Percentiles rank a stretch among this genome's conserved stretches.
Evolutionary conservation across 2,113 vertebrate species (phyloP).

Genomic region (Rousettus leschenaultii): DNA sequence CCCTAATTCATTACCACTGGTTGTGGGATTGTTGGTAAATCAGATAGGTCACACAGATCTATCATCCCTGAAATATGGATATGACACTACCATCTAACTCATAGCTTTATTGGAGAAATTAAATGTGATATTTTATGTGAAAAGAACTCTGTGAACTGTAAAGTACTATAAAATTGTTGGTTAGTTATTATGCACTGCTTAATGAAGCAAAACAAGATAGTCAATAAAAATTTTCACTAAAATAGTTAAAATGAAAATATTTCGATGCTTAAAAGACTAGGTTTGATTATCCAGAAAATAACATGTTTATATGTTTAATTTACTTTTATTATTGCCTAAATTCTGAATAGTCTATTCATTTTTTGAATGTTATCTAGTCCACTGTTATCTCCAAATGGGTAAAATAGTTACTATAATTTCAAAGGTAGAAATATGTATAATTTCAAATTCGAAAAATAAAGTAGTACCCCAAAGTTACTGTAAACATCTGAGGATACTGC

Average conservation of each 20-base stretch:
- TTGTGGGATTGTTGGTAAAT: constrained; percentile 12
- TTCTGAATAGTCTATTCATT: neutral
- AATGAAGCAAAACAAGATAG: constrained; percentile 55
- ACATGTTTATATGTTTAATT: neutral
- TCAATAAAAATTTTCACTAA: constrained; percentile 48
- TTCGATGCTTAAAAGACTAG: neutral
- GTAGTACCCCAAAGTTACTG: neutral
- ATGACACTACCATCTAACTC: constrained; percentile 31
- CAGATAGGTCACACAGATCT: constrained; percentile 33
- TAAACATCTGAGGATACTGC: neutral
- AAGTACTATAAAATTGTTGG: constrained; percentile 55
- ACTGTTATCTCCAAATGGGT: neutral
- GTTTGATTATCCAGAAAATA: constrained; percentile 27
- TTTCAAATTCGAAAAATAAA: neutral
- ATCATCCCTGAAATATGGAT: constrained; percentile 27
- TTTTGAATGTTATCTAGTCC: neutral
- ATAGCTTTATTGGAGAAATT: constrained; percentile 39
- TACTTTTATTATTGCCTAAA: neutral
- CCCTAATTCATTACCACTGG: neutral
- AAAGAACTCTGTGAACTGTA: constrained; percentile 39
- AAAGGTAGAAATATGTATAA: neutral
- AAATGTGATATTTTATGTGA: constrained; percentile 53
- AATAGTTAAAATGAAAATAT: constrained; percentile 34
- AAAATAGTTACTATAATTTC: neutral
- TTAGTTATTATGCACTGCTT: constrained; percentile 48